Evolutionary conservation across 2,888 invertebrate genomes (phyloP).

Genomic region (Erpobdella octoculata): DNA sequence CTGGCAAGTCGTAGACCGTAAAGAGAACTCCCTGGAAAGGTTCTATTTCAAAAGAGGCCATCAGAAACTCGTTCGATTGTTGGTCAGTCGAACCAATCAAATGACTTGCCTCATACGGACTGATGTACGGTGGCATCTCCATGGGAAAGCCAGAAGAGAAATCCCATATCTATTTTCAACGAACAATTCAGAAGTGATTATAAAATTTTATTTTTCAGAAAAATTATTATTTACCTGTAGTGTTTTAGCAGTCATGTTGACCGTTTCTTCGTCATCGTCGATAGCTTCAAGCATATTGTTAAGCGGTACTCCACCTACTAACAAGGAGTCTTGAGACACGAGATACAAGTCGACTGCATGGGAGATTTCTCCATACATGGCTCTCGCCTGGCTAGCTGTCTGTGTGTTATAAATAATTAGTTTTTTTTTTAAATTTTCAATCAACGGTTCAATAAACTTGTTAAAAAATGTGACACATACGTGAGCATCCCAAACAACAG

Average conservation of each 20-base stretch:
- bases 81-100: slow-evolving; percentile 49
- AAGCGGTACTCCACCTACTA: slow-evolving; percentile 48
- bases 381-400: slow-evolving; percentile 49
- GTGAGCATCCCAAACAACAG: slow-evolving; percentile 18
- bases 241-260: neutral
- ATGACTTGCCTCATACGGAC: slow-evolving; percentile 48
- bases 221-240: no score
- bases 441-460: neutral
- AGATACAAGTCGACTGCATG: slow-evolving; percentile 50
- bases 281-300: neutral
- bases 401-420: slow-evolving; percentile 35
- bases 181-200: no score
- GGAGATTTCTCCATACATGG: slow-evolving; percentile 49
- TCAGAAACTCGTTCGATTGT: slow-evolving; percentile 38
- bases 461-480: no score
- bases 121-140: slow-evolving; percentile 44
- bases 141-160: slow-evolving; percentile 47
- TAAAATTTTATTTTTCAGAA: no score
- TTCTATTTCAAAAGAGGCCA: slow-evolving; percentile 43
- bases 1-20: slow-evolving; percentile 50
- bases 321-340: slow-evolving; percentile 47
- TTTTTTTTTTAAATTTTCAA: neutral
- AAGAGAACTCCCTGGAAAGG: slow-evolving; percentile 48
- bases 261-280: neutral
- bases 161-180: slow-evolving; percentile 47